These are phyloP conservation scores for Sepiola atlantica DNA, from an alignment of 2,888 invertebrate genomes.

Conservation along the genomic window DNA sequence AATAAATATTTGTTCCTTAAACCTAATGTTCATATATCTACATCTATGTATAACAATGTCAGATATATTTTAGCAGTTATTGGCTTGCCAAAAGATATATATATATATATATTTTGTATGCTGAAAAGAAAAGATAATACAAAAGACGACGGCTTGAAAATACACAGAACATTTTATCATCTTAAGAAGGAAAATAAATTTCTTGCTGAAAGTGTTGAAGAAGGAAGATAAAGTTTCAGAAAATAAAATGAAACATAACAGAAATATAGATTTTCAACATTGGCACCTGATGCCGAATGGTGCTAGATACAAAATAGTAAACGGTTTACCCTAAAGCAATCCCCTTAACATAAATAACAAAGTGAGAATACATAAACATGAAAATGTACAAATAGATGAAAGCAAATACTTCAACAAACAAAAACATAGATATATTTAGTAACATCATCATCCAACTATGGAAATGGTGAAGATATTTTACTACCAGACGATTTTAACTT, in stretches of 20 bases:
- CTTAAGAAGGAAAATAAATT: not conserved
- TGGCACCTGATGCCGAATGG: not conserved
- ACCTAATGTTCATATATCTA: too few species aligned
- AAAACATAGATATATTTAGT: too few species aligned
- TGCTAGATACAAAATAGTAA: not conserved
- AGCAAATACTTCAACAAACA: not conserved
- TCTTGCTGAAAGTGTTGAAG: not conserved
- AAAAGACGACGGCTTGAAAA: not conserved
- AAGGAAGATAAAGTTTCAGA: not conserved
- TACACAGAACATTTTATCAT: not conserved
- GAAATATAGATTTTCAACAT: not conserved
- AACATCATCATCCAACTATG: too few species aligned
- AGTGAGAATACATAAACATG: not conserved
- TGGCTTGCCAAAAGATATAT: not conserved
- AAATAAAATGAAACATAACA: not conserved
- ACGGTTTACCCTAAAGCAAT: not conserved
- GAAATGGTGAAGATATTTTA: too few species aligned
- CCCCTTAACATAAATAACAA: not conserved
- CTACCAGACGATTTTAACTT: too few species aligned
- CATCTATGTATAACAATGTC: not conserved
- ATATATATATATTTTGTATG: not conserved
- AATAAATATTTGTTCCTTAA: too few species aligned
- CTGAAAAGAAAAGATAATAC: not conserved
- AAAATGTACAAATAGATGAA: not conserved
- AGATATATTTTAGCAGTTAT: not conserved